Percentiles rank a stretch among this genome's conserved stretches.
Evolutionary conservation across 2,113 vertebrate genomes (phyloP).

Genomic region (Epinephelus fuscoguttatus): DNA sequence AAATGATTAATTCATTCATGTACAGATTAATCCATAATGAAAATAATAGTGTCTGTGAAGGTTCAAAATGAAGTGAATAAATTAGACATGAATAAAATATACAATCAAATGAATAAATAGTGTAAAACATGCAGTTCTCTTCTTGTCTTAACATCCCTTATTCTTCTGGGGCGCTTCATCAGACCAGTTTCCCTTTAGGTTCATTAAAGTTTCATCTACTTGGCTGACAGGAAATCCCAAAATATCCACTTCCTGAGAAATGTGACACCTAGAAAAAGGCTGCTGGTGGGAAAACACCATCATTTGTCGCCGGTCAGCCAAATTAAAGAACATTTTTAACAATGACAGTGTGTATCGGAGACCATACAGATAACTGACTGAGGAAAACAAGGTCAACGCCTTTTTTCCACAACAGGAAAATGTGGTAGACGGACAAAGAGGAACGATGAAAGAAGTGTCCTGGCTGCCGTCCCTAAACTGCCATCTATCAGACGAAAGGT

Average conservation of each 20-base stretch:
- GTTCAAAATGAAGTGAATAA: neutral
- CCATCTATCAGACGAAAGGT: neutral
- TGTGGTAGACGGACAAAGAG: too few species aligned
- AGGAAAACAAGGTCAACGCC: too few species aligned
- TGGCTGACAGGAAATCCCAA: neutral
- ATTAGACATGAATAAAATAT: neutral
- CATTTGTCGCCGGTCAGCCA: neutral
- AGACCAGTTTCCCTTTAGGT: neutral
- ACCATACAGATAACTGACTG: neutral
- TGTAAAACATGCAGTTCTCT: neutral
- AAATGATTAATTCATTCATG: too few species aligned
- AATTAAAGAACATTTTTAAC: neutral
- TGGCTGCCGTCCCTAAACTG: neutral
- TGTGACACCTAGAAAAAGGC: neutral
- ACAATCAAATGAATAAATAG: neutral
- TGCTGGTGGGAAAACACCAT: neutral
- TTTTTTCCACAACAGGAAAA: neutral
- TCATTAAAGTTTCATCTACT: neutral
- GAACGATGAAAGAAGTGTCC: neutral
- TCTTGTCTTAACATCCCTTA: neutral
- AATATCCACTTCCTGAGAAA: neutral
- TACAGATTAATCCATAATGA: too few species aligned
- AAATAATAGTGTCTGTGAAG: too few species aligned
- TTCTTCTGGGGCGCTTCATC: neutral
- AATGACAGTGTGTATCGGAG: too few species aligned